Evolutionary conservation across 2,797 vertebrate genomes (phyloP), one percentile per base, ranked within the genome.

Genomic region (Chelmon rostratus): DNA sequence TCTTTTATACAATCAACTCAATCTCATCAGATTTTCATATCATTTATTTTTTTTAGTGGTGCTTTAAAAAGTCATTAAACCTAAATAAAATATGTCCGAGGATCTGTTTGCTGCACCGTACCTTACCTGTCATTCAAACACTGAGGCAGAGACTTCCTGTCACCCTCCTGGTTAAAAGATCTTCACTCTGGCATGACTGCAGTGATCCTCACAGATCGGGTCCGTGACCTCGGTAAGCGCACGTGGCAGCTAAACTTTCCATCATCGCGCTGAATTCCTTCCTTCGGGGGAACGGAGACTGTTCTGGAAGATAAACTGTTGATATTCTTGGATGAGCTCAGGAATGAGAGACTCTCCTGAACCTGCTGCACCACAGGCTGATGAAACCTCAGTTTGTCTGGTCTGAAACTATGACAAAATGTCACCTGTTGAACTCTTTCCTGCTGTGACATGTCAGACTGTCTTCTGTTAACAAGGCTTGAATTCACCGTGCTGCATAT

Each of bases 251-350:
- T 15, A 67, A 52, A 44, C 18, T 25, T 28, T 44, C 38, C 54
- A 2, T 33, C 28, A 5, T 38, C 23, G 2, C 11, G 6, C 35
- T 59, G 5, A 57, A 47, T 69, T 50, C 57, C 46, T 42, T 42
- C 23, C 18, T 38, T 6, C 21, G 8, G 40, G 35, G 16, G 31
- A 28, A 8, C 5, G 40, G 53, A 69, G 7, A 8, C 15, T n/a
- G 4, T 52, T 38, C 38, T 15, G 16, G 66, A 54, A 49, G 37
- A 73, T 46, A 56, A 63, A 66, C 62, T 46, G 38, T 38, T 76
- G 46, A 68, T 61, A 31, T 59, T 68, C 35, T 31, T 59, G 25
- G 44, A 59, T 9, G 18, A 9, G 8, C 12, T 61, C 4, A 11
- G 38, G 42, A 49, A 47, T 21, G 23, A 25, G 35, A 50, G 21